phyloP scores from a whole-genome alignment of 2,797 vertebrate species.

The Tiaroga cobitis region DNA sequence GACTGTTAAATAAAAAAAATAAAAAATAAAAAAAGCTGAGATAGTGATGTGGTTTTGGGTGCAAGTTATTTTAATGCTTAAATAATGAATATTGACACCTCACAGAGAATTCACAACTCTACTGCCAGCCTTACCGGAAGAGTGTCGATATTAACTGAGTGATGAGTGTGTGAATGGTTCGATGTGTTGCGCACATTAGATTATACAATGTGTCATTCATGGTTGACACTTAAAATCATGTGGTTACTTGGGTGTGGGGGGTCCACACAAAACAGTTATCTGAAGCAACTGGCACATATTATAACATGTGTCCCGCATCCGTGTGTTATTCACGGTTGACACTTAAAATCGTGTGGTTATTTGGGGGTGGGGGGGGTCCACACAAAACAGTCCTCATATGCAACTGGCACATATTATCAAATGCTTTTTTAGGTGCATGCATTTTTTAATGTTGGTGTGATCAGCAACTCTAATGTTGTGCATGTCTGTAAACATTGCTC shows the following conservation, averaged over 20 bases:
- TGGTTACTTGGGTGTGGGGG: neutral
- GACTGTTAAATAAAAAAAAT: no score
- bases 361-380: neutral
- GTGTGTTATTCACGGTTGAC: slow-evolving; percentile 1
- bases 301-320: neutral
- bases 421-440: neutral
- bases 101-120: slow-evolving; percentile 3
- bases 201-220: slow-evolving; percentile 41
- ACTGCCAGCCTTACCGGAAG: neutral
- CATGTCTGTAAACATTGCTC: neutral
- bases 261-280: slow-evolving; percentile 9
- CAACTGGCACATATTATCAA: neutral
- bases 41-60: slow-evolving; percentile 15
- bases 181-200: slow-evolving; percentile 25
- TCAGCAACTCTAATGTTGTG: neutral
- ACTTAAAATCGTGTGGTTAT: neutral
- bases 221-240: neutral
- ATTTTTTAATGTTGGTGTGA: neutral
- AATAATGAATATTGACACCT: slow-evolving; percentile 44
- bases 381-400: neutral
- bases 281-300: neutral
- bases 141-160: slow-evolving; percentile 33
- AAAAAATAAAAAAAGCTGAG: no score
- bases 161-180: slow-evolving; percentile 33
- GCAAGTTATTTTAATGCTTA: slow-evolving; percentile 34